These are phyloP conservation scores for Lamellibrachia columna DNA, from an alignment of 2,888 invertebrate genomes.

Conservation along the genomic window DNA sequence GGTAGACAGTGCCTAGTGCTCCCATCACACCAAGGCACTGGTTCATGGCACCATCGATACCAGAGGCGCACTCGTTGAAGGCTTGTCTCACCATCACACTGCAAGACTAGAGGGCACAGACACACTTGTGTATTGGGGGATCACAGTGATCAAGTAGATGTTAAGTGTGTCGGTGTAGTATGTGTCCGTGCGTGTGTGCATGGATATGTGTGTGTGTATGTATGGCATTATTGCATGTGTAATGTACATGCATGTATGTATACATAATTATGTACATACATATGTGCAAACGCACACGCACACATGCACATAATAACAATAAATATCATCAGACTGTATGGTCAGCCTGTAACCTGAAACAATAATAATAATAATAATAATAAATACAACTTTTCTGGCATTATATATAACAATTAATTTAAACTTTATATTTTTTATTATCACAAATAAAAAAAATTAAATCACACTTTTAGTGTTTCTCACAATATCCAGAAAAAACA, in stretches of 20 bases:
- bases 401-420: no score
- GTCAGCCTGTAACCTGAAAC: no score
- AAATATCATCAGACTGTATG: background rate
- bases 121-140: background rate
- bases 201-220: background rate
- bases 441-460: no score
- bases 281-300: background rate
- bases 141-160: background rate
- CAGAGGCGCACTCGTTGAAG: slow-evolving; percentile 40
- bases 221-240: background rate
- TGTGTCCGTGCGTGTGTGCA: background rate
- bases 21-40: slow-evolving; percentile 44
- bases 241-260: background rate
- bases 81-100: slow-evolving; percentile 39
- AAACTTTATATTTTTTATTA: no score
- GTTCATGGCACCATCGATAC: slow-evolving; percentile 41
- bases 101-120: slow-evolving; percentile 40
- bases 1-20: slow-evolving; percentile 43
- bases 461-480: no score
- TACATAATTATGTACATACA: background rate
- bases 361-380: no score
- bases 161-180: background rate
- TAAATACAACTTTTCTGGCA: no score
- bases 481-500: background rate
- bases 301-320: background rate